A percentile compares a stretch with the other conserved stretches of the same genome.
Evolutionary conservation across 2,888 invertebrate species (phyloP).

Genomic region (Drosophila kanekoi): DNA sequence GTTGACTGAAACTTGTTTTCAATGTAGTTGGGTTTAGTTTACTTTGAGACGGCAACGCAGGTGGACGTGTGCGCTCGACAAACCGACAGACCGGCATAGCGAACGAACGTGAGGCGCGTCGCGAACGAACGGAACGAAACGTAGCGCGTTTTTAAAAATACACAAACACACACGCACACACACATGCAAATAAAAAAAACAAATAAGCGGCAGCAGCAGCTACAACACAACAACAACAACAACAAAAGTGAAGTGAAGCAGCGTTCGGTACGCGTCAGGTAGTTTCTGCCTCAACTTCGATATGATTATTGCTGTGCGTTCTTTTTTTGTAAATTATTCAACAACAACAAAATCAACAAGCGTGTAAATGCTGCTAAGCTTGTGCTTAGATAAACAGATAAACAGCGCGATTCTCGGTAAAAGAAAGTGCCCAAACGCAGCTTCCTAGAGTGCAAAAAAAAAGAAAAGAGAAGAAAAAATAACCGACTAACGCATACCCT

Average conservation of each 20-base stretch:
- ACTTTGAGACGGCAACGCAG: conserved; percentile 84
- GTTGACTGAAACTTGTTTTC: conserved; percentile 84
- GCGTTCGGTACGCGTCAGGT: conserved; percentile 66
- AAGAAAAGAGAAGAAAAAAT: background rate
- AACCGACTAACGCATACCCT: conserved; percentile 30
- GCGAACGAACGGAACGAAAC: conserved; percentile 42
- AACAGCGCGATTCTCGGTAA: conserved; percentile 21
- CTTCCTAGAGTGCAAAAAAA: conserved; percentile 13
- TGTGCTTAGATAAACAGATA: conserved; percentile 41
- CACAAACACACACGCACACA: conserved; percentile 31
- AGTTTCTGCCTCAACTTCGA: conserved; percentile 55
- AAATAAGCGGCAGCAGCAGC: conserved; percentile 36
- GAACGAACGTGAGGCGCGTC: conserved; percentile 57
- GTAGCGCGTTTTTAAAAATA: conserved; percentile 62
- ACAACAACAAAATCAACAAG: conserved; percentile 52
- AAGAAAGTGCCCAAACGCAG: conserved; percentile 26
- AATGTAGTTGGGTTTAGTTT: conserved; percentile 82
- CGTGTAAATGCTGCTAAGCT: conserved; percentile 69
- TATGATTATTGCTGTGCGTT: conserved; percentile 29
- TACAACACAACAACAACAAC: conserved; percentile 33
- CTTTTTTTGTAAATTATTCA: conserved; percentile 38
- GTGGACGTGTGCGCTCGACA: conserved; percentile 79
- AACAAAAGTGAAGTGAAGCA: conserved; percentile 31
- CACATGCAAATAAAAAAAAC: conserved; percentile 9
- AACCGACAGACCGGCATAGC: conserved; percentile 11